Conservation (phyloP, 2,113 vertebrate genomes). For the Agapornis roseicollis region DNA sequence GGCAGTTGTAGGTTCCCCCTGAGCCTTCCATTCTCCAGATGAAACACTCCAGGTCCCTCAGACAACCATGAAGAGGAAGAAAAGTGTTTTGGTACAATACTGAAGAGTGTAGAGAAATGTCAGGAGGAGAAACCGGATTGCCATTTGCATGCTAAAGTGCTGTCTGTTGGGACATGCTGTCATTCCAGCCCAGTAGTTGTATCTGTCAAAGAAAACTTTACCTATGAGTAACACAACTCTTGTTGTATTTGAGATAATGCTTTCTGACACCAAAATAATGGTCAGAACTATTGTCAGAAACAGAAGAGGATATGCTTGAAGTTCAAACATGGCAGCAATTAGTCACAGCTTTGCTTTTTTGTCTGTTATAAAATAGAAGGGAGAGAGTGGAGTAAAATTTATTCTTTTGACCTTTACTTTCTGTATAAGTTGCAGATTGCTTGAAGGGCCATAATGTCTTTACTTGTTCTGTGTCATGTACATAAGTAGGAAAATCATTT, state of each 20-base stretch:
- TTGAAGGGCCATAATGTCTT: background rate
- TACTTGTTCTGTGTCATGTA: background rate
- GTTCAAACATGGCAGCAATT: background rate
- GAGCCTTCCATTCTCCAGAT: background rate
- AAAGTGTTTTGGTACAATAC: background rate
- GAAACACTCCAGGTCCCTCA: background rate
- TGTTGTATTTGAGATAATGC: background rate
- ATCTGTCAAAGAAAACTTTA: background rate
- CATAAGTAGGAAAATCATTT: background rate
- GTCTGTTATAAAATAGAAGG: background rate
- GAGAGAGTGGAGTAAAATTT: background rate
- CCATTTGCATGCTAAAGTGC: background rate
- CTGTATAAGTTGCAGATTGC: background rate
- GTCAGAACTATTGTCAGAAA: background rate
- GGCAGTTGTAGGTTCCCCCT: background rate
- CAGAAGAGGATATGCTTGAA: background rate
- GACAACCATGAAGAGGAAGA: background rate
- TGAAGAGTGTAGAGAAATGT: background rate
- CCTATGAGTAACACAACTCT: background rate
- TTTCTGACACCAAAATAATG: background rate
- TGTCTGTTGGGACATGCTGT: background rate
- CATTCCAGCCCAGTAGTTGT: background rate
- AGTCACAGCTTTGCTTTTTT: background rate
- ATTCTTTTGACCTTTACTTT: background rate
- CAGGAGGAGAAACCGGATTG: background rate